Evolutionary conservation across 2,113 vertebrate genomes (phyloP).

Genomic region (Lamprotornis superbus): DNA sequence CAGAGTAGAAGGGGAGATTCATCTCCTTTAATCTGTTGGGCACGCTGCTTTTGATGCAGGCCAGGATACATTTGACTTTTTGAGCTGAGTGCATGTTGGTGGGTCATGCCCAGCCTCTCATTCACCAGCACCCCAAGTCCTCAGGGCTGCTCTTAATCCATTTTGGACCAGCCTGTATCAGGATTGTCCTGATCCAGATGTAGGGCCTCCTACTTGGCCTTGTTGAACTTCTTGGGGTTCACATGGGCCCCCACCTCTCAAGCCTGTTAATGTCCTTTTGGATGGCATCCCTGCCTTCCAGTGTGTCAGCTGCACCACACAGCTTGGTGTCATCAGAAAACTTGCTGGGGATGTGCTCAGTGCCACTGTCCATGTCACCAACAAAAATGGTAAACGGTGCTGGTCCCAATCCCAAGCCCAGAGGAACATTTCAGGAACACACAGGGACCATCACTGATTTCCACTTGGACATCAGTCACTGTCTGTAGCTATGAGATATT

Average conservation of each 20-base stretch:
- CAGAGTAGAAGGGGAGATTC: not conserved
- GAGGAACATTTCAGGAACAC: not conserved
- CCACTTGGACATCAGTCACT: not conserved
- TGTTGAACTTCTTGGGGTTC: not conserved
- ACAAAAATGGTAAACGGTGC: not conserved
- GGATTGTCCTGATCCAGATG: not conserved
- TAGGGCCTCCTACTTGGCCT: not conserved
- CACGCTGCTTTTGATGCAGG: not conserved
- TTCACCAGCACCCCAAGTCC: not conserved
- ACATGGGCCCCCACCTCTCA: not conserved
- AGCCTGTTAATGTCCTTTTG: no score
- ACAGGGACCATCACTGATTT: not conserved
- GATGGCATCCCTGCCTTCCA: not conserved
- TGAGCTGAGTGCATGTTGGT: not conserved
- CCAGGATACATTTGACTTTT: not conserved
- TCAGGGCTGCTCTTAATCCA: not conserved
- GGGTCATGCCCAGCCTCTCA: not conserved
- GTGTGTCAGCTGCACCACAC: not conserved
- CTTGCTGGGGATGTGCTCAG: not conserved
- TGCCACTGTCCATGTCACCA: not conserved
- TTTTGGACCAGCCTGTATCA: not conserved
- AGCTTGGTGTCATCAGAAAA: fast-evolving
- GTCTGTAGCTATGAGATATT: not conserved
- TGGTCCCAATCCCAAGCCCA: not conserved
- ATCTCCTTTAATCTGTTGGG: not conserved